Evolutionary conservation across 2,797 vertebrate genomes (phyloP), one percentile per base, ranked within the genome.

Genomic region (Pangasius krempfi): DNA sequence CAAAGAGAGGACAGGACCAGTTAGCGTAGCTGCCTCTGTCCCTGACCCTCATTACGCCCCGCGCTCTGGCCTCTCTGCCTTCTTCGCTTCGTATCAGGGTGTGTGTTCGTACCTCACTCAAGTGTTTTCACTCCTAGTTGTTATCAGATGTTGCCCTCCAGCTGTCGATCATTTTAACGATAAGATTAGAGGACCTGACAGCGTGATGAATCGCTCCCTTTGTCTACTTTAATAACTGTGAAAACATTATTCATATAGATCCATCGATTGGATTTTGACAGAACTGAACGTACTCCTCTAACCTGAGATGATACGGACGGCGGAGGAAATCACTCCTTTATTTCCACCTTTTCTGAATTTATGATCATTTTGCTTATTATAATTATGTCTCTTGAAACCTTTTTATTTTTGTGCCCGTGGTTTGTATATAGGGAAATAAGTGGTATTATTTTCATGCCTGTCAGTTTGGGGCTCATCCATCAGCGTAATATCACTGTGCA

Each of bases 121-220:
- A 96, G 95, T 96, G 95, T 95, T 95, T 95, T 94, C 94, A 95
- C 95, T 95, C 93, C 94, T 92, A 91, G 94, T 91, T 18, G 94
- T 93, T 94, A 96, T 93, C 92, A 94, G 93, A 92, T 89, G 93
- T 93, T 92, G 93, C 94, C 94, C 68, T 94, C 94, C 93, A 93
- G 94, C 95, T 96, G 96, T 96, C 96, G 95, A 92, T 96, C 96
- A 96, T 95, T 95, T 95, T 96, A 97, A 96, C 96, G 95, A 96
- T 95, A 93, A 95, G 94, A 95, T 96, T 96, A 96, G 95, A 94
- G 95, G 93, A 93, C 93, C 85, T 93, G 94, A 94, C 94, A 94
- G 94, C 90, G 94, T 96, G 96, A 96, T 95, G 94, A 96, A 96
- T 95, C 91, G 88, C 94, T 93, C 95, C 93, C 94, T 95, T 95